phyloP scores from a whole-genome alignment of 2,888 invertebrate species.

The Acleris sparsana region DNA sequence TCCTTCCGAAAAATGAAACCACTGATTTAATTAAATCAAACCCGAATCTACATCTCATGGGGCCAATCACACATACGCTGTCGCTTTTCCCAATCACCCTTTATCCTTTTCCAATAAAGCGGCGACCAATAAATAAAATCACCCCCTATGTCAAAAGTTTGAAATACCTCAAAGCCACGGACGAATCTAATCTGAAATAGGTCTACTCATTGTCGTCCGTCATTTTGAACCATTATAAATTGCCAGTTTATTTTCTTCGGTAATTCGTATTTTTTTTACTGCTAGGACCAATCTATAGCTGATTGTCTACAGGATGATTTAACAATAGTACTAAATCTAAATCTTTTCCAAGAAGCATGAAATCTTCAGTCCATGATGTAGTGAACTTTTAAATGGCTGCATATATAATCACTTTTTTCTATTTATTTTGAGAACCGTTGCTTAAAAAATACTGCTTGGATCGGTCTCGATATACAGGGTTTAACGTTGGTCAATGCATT shows the following conservation, averaged over 20 bases:
- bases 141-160: neutral
- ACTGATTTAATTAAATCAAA: neutral
- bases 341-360: too few relatives aligned
- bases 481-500: too few relatives aligned
- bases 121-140: neutral
- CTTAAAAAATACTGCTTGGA: too few relatives aligned
- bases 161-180: conserved; percentile 11
- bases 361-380: too few relatives aligned
- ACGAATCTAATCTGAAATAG: conserved; percentile 20
- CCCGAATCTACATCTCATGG: neutral
- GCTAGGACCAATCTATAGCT: too few relatives aligned
- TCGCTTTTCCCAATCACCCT: conserved; percentile 1
- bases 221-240: conserved; percentile 28
- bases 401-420: too few relatives aligned
- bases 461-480: too few relatives aligned
- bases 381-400: too few relatives aligned
- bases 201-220: conserved; percentile 24
- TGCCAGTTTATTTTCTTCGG: conserved; percentile 22
- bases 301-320: too few relatives aligned
- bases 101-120: neutral
- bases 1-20: neutral
- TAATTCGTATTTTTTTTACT: conserved; percentile 12
- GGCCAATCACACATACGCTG: neutral
- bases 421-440: too few relatives aligned
- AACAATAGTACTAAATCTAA: too few relatives aligned